Evolutionary conservation across 2,888 invertebrate genomes (phyloP), one percentile per base, ranked within the genome.

Genomic region (Apotomis betuletana): DNA sequence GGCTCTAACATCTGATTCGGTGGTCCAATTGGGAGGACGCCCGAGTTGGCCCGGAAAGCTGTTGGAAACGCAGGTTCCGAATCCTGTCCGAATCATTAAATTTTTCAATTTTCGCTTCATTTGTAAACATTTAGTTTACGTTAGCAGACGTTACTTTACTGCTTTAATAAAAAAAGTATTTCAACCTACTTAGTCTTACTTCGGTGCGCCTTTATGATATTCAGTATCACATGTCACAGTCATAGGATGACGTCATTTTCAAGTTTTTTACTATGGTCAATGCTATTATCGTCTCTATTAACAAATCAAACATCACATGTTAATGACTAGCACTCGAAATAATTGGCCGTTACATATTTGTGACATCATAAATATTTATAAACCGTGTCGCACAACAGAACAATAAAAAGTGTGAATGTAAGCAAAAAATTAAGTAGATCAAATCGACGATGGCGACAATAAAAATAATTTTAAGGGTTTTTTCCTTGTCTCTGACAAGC

Each of bases 401-500:
- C 71, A 51, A 60, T 67, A 67, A 71, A 71, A 71, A 71, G 61
- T 71, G 67, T 67, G 61, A 67, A 67, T 67, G 70, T 51, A 49
- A 36, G 57, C 41, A 71, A 67, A 71, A 41, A 65, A 70, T 46
- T 71, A 67, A 69, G 57, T 67, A 67, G 67, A 62, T 71, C 67
- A 67, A 67, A 62, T 63, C 72, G 9, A 38, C n/a, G 38, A 13
- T 44, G 15, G 15, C 1, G 52, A 44, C 58, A 67, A 70, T n/a
- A n/a, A 67, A 72, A 70, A 12, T 61, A 70, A 70, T 67, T 44
- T 60, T 38, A 69, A 73, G 72, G 72, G 63, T 52, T 68, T 70
- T 74, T 74, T 73, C 68, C 71, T 71, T 60, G 46, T 58, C 61
- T 54, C 69, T 64, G 70, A 57, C 61, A 71, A 65, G 67, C 65